Conservation (phyloP, 2,888 invertebrate genomes). For the Epinotia nisella region DNA sequence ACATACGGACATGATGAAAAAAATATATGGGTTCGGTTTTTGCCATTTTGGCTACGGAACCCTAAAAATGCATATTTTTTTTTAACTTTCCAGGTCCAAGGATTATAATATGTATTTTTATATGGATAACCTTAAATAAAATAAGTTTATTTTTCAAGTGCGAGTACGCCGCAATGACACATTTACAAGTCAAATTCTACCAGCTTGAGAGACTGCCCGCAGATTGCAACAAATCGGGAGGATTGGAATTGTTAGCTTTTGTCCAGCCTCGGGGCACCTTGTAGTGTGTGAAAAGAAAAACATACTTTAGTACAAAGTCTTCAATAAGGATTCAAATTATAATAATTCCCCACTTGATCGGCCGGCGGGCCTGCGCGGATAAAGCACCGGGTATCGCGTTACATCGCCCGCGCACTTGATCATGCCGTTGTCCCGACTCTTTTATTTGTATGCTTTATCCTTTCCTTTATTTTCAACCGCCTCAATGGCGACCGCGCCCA, state of each 20-base stretch:
- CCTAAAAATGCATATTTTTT: no score
- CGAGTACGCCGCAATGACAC: no score
- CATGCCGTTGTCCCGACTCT: constrained; percentile 75
- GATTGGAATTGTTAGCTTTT: background rate
- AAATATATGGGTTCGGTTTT: no score
- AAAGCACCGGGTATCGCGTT: constrained; percentile 68
- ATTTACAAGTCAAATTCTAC: no score
- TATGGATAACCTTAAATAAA: no score
- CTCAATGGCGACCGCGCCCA: constrained; percentile 69
- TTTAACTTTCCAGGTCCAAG: no score
- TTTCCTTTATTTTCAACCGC: constrained; percentile 67
- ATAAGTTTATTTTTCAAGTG: no score
- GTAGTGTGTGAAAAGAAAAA: background rate
- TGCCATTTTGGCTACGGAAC: no score
- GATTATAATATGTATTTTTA: no score
- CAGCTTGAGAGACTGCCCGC: no score
- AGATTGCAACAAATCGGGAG: background rate
- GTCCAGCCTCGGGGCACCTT: background rate
- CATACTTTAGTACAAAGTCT: constrained; percentile 14
- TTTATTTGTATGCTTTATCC: constrained; percentile 70
- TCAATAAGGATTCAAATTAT: constrained; percentile 63
- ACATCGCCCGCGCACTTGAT: constrained; percentile 80
- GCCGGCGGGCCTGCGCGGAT: constrained; percentile 49
- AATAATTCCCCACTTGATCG: constrained; percentile 51
- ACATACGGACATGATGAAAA: no score